Evolutionary conservation across 2,888 invertebrate species (phyloP).

Genomic region (Cryptosula pallasiana): DNA sequence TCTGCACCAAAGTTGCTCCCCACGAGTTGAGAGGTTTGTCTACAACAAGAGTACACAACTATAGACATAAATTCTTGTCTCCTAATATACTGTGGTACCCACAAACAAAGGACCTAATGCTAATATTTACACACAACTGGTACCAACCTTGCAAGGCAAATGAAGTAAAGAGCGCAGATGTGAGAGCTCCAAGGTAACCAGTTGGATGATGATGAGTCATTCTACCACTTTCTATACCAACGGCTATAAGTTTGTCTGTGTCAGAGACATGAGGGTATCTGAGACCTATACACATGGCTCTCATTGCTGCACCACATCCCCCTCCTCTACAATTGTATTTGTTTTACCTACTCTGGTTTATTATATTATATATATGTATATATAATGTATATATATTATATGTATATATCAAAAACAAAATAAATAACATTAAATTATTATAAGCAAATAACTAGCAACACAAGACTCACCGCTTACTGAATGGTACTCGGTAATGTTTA

Average conservation of each 20-base stretch:
- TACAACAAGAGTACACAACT: too few relatives aligned
- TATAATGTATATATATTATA: too few relatives aligned
- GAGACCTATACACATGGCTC: conserved; percentile 51
- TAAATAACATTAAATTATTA: not conserved
- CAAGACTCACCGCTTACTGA: not conserved
- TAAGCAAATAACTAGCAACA: not conserved
- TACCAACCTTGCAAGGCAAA: conserved; percentile 42
- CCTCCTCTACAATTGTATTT: too few relatives aligned
- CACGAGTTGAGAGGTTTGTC: conserved; percentile 38
- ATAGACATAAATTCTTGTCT: too few relatives aligned
- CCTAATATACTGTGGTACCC: not conserved
- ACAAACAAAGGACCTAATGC: not conserved
- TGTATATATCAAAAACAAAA: too few relatives aligned
- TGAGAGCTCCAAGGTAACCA: conserved; percentile 47
- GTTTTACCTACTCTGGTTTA: too few relatives aligned
- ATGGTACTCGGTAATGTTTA: not conserved
- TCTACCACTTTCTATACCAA: conserved; percentile 46
- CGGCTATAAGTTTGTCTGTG: conserved; percentile 40
- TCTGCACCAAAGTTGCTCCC: conserved; percentile 40
- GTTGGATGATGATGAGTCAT: conserved; percentile 51
- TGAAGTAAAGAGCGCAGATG: conserved; percentile 45
- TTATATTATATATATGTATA: too few relatives aligned
- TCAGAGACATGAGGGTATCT: conserved; percentile 39
- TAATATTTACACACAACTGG: not conserved
- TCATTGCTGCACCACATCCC: conserved; percentile 52